These are phyloP conservation scores for Shinisaurus crocodilurus DNA, from an alignment of 2,113 vertebrate genomes.

Conservation along the genomic window DNA sequence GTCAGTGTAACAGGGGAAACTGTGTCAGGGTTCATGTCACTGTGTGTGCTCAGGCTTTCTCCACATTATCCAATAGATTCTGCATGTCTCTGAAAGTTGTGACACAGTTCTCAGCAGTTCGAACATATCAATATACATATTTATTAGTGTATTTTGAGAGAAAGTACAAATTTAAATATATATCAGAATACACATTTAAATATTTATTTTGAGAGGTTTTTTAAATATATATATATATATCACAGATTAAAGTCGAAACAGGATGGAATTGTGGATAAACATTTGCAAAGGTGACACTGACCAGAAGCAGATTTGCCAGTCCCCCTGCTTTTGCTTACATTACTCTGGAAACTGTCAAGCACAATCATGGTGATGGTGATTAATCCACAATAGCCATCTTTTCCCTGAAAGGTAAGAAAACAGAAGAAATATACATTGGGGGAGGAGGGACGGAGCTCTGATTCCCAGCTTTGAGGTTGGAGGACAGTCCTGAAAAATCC, in stretches of 20 bases:
- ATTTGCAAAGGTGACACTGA: background rate
- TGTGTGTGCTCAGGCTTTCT: too few relatives aligned
- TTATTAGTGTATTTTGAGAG: background rate
- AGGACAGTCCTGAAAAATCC: too few relatives aligned
- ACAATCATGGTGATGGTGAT: background rate
- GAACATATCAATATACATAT: background rate
- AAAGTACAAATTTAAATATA: background rate
- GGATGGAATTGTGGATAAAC: background rate
- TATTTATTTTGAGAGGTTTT: background rate
- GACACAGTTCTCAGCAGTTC: background rate
- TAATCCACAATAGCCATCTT: background rate
- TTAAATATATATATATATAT: background rate
- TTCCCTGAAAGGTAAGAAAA: background rate
- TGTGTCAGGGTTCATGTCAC: too few relatives aligned
- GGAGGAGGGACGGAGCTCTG: too few relatives aligned
- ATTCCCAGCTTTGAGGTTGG: too few relatives aligned
- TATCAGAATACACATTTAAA: background rate
- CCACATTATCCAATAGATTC: background rate
- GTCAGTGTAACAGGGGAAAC: too few relatives aligned
- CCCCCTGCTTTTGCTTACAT: background rate
- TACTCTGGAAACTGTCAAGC: background rate
- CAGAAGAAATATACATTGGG: background rate
- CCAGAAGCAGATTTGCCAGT: background rate
- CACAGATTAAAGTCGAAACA: background rate
- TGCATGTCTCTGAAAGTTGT: background rate